Conservation (phyloP, 2,797 vertebrate species). For the Periophthalmus magnuspinnatus region DNA sequence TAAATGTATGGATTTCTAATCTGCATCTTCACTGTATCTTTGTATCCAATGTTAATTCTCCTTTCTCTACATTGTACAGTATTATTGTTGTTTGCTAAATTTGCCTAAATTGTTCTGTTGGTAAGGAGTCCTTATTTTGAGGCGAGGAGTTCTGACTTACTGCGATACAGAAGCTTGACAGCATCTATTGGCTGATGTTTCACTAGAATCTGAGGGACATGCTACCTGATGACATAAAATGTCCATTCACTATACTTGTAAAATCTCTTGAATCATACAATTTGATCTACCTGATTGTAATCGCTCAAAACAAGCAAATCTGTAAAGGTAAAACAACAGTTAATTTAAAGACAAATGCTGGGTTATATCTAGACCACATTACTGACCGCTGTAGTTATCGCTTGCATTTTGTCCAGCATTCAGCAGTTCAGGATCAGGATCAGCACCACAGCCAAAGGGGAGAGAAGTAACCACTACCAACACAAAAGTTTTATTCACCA, state of each 20-base stretch:
- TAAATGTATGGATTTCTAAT: neutral
- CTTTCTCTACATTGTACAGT: neutral
- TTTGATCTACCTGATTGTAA: slow-evolving; percentile 31
- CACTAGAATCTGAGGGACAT: slow-evolving; percentile 27
- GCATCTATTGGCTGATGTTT: slow-evolving; percentile 24
- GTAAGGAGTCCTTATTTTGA: neutral
- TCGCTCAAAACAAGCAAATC: slow-evolving; percentile 8
- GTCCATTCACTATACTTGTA: neutral
- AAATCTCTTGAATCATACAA: neutral
- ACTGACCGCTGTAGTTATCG: neutral
- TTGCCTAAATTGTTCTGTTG: too few species aligned
- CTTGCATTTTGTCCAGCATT: neutral
- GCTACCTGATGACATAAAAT: slow-evolving; percentile 31
- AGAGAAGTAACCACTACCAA: neutral
- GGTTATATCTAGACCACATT: neutral
- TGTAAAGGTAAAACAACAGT: slow-evolving; percentile 27
- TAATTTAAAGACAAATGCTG: neutral
- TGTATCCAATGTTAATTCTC: neutral
- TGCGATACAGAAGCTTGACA: slow-evolving; percentile 21
- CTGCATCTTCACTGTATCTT: neutral
- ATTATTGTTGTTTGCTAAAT: neutral
- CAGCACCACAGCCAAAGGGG: neutral
- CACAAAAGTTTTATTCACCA: neutral
- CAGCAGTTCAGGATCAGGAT: neutral
- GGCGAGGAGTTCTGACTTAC: slow-evolving; percentile 42